Percentiles rank a stretch among this genome's conserved stretches.
These are phyloP conservation scores for Hyppa rectilinea DNA, from an alignment of 2,888 invertebrate genomes.

Conservation along the genomic window DNA sequence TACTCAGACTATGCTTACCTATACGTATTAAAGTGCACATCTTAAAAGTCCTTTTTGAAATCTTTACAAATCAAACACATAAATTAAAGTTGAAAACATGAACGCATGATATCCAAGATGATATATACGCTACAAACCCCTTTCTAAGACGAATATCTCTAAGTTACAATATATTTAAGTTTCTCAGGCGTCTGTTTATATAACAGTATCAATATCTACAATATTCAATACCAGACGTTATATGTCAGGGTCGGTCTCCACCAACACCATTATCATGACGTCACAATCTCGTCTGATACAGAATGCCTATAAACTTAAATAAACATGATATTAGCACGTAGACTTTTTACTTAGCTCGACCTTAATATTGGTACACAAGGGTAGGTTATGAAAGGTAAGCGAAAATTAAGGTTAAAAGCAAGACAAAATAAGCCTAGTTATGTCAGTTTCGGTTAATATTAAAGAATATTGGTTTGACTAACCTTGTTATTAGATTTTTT, in stretches of 20 bases:
- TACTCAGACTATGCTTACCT: no score
- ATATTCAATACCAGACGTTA: slow-evolving; percentile 15
- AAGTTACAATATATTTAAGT: background rate
- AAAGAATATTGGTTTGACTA: no score
- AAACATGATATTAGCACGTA: slow-evolving; percentile 37
- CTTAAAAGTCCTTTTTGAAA: no score
- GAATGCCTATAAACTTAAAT: slow-evolving; percentile 39
- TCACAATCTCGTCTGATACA: slow-evolving; percentile 24
- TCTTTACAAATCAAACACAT: no score
- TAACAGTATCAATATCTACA: slow-evolving; percentile 7
- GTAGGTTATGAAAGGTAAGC: slow-evolving; percentile 7
- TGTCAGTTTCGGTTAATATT: background rate
- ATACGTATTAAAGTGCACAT: no score
- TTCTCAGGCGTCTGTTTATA: slow-evolving; percentile 7
- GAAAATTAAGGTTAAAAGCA: slow-evolving; percentile 5
- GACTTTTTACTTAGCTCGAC: slow-evolving; percentile 43
- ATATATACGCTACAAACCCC: background rate
- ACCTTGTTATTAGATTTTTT: background rate
- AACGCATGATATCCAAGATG: background rate
- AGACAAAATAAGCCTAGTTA: slow-evolving; percentile 7
- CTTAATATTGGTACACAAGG: slow-evolving; percentile 39
- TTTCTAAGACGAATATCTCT: background rate
- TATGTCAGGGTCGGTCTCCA: slow-evolving; percentile 21
- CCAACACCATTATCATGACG: slow-evolving; percentile 33
- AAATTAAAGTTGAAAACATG: background rate